phyloP scores from a whole-genome alignment of 1,140 invertebrate species.

The Drosophila biarmipes region DNA sequence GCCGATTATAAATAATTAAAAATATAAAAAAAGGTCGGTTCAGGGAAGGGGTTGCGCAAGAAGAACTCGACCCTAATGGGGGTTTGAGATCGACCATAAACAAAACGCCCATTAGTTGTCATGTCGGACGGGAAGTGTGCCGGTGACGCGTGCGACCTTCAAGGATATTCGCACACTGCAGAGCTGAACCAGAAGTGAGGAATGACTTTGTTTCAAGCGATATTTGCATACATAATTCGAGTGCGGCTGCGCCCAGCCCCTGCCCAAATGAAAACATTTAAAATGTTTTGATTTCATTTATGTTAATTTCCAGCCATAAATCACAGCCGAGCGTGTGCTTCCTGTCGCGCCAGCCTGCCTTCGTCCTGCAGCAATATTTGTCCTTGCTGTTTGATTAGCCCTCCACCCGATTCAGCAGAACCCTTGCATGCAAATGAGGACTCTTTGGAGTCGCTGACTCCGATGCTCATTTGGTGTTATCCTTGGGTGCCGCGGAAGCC shows the following conservation, averaged over 20 bases:
- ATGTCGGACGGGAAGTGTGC: slow-evolving; percentile 42
- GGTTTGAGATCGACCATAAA: slow-evolving; percentile 65
- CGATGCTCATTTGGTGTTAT: slow-evolving; percentile 54
- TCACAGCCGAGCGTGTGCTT: slow-evolving; percentile 68
- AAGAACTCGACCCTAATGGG: slow-evolving; percentile 53
- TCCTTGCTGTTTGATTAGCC: slow-evolving; percentile 66
- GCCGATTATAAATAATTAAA: slow-evolving; percentile 77
- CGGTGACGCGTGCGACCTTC: slow-evolving; percentile 65
- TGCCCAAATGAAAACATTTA: slow-evolving; percentile 69
- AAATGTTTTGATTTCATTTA: slow-evolving; percentile 78
- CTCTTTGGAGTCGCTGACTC: slow-evolving; percentile 28
- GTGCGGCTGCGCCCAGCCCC: slow-evolving; percentile 16
- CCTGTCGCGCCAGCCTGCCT: slow-evolving; percentile 44
- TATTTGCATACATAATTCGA: slow-evolving; percentile 69
- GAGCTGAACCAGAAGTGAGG: slow-evolving; percentile 5
- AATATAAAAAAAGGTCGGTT: slow-evolving; percentile 28
- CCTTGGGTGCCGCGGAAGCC: slow-evolving; percentile 39
- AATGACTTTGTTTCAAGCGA: slow-evolving; percentile 67
- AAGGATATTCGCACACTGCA: slow-evolving; percentile 55
- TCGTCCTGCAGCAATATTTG: slow-evolving; percentile 35
- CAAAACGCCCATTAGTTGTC: slow-evolving; percentile 72
- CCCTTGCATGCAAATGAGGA: slow-evolving; percentile 58
- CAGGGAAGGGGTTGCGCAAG: slow-evolving; percentile 15
- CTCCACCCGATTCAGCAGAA: slow-evolving; percentile 17
- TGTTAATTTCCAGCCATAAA: slow-evolving; percentile 75